phyloP scores from a whole-genome alignment of 2,113 vertebrate genomes.

The Chionodraco myersi region DNA sequence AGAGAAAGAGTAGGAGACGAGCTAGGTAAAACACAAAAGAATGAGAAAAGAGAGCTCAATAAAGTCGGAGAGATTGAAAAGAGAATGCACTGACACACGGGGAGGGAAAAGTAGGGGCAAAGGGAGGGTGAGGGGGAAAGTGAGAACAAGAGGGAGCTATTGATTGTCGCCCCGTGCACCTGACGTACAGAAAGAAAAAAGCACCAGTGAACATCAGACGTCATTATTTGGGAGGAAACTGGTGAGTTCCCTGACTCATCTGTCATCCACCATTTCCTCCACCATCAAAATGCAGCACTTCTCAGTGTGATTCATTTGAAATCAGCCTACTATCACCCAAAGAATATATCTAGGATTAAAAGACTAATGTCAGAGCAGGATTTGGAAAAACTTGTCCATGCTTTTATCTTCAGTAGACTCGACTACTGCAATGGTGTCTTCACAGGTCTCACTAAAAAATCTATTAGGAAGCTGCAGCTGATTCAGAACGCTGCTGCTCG shows the following conservation, averaged over 20 bases:
- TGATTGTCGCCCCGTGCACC: constrained; percentile 59
- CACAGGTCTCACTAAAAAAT: too few relatives aligned
- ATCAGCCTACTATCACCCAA: neutral
- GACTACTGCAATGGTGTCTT: too few relatives aligned
- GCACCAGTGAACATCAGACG: constrained; percentile 71
- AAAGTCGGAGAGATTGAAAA: constrained; percentile 32
- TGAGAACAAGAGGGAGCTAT: constrained; percentile 52
- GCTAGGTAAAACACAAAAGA: constrained; percentile 13
- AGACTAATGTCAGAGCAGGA: too few relatives aligned
- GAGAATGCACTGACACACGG: constrained; percentile 13
- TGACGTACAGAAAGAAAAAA: constrained; percentile 49
- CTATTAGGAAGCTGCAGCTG: too few relatives aligned
- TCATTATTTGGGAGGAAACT: constrained; percentile 73
- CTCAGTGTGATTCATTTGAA: constrained; percentile 47
- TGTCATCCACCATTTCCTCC: constrained; percentile 56
- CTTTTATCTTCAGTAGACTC: too few relatives aligned
- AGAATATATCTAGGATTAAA: too few relatives aligned
- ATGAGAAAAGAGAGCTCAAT: constrained; percentile 22
- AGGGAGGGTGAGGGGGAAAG: neutral
- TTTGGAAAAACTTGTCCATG: too few relatives aligned
- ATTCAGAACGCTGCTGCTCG: too few relatives aligned
- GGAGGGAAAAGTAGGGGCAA: neutral
- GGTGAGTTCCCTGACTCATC: constrained; percentile 52
- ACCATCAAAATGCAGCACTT: constrained; percentile 65
- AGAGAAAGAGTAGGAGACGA: constrained; percentile 9